Base-by-base conservation (phyloP, 1,140 invertebrate species). In the Drosophila baimaii region DNA sequence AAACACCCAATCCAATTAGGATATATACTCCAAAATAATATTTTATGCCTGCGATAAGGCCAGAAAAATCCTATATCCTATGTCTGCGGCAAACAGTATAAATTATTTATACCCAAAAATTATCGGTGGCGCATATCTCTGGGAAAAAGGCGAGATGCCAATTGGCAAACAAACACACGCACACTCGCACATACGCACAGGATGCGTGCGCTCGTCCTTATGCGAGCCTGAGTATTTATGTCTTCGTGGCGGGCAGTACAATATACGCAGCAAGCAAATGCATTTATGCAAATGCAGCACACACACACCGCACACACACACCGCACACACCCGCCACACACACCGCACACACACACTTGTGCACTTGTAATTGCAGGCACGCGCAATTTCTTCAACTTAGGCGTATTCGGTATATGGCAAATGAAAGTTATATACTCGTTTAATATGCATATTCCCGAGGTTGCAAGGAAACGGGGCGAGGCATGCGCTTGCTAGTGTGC, bases 391-490 rank as follows among this genome's bases (percentile, higher is more conserved):
- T 82, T 82, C 73, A 88, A 85, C 77, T 61, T 68, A 68, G 41
- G 63, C 56, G 46, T 47, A 62, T 81, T 58, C 54, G 47, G 47
- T 35, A 13, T 27, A 31, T 55, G 35, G 64, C 63, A 61, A 65
- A 55, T 64, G 51, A 81, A 81, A 81, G 77, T 86, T 77, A 85
- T 86, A 85, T 86, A 86, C 82, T 69, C 61, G 44, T 33, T 51
- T 51, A 86, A 86, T 66, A 85, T 86, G 81, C 73, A 78, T 86
- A 86, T 82, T 79, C 47, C 65, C 51, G 69, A 63, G 64, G 49
- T 31, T 17, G 17, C 39, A 9, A 35, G 51, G 51, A 19, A n/a
- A 15, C 29, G 51, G 19, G 51, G 31, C 31, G 31, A 66, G 66
- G 61, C 69, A 55, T 77, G 54, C 41, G 46, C 57, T 44, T 37